These are phyloP conservation scores for Podotricha telesiphe DNA, from an alignment of 2,888 invertebrate genomes.

Conservation along the genomic window DNA sequence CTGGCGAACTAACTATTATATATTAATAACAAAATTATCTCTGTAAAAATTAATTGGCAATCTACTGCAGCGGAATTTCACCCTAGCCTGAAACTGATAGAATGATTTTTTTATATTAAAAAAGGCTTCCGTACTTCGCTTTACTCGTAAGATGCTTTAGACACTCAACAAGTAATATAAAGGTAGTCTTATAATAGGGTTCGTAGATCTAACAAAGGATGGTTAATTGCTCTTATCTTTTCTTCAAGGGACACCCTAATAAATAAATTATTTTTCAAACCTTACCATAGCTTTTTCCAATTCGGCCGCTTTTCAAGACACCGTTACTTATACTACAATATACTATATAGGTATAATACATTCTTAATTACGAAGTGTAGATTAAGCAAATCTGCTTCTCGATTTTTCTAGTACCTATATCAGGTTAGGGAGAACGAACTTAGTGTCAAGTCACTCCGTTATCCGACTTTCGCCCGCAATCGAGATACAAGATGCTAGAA, in stretches of 20 bases:
- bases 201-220: conserved; percentile 16
- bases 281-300: conserved; percentile 1
- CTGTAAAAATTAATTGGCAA: no score
- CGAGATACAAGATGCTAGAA: no score
- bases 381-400: no score
- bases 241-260: conserved; percentile 10
- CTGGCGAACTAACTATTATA: no score
- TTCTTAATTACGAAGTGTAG: no score
- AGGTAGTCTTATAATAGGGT: conserved; percentile 9
- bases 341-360: neutral
- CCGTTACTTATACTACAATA: neutral
- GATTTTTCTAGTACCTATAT: no score
- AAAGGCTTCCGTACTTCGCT: neutral
- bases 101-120: neutral
- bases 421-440: no score
- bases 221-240: conserved; percentile 20
- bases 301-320: conserved; percentile 5
- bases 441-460: no score
- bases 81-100: neutral
- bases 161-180: neutral
- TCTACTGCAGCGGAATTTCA: neutral
- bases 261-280: conserved; percentile 17
- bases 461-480: no score
- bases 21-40: no score
- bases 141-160: neutral